phyloP scores from a whole-genome alignment of 1,140 invertebrate species.

The Euwallacea similis region DNA sequence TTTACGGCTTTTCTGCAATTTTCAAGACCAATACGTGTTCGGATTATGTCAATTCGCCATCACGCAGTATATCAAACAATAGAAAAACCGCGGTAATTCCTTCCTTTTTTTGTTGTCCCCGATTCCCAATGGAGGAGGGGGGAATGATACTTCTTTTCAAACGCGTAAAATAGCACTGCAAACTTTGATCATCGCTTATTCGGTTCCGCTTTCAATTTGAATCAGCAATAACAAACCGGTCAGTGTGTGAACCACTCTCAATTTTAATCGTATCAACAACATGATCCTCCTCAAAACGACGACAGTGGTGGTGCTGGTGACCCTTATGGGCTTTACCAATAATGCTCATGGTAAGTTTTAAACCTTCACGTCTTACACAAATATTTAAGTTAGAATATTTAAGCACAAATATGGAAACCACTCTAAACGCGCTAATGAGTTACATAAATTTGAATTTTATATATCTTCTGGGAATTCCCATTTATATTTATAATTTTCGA shows the following conservation, averaged over 20 bases:
- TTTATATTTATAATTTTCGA: background rate
- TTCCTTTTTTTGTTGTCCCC: constrained; percentile 5
- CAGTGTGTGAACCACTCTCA: background rate
- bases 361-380: background rate
- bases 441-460: constrained; percentile 1
- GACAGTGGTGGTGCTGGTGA: constrained; percentile 3
- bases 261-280: background rate
- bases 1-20: too few relatives aligned
- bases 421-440: background rate
- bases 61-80: constrained; percentile 7
- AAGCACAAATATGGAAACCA: background rate
- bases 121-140: constrained; percentile 1
- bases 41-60: too few relatives aligned
- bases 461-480: background rate
- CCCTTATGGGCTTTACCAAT: background rate
- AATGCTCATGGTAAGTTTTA: constrained; percentile 11
- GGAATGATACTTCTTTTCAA: constrained; percentile 9
- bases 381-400: background rate
- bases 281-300: constrained; percentile 6
- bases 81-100: constrained; percentile 13
- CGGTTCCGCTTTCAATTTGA: background rate
- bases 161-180: constrained; percentile 1
- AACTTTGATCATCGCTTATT: constrained; percentile 19
- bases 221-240: constrained; percentile 7
- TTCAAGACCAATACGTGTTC: too few relatives aligned